These are phyloP conservation scores for Lepus americanus DNA, from an alignment of 2,113 vertebrate genomes.

Conservation along the genomic window DNA sequence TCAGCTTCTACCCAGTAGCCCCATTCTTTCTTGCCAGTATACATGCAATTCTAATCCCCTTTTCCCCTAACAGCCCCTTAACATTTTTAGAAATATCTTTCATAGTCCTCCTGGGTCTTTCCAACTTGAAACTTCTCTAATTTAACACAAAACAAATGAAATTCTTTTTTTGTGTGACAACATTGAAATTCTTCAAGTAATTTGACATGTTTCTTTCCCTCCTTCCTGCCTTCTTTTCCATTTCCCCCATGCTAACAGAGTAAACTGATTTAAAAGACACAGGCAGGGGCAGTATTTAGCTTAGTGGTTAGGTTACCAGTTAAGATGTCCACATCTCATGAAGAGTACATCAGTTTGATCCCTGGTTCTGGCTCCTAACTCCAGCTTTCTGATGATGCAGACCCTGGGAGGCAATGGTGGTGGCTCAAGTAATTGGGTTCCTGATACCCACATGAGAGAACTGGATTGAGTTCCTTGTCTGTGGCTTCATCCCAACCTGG, in stretches of 20 bases:
- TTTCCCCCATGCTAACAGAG: background rate
- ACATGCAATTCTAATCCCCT: background rate
- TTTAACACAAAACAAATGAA: background rate
- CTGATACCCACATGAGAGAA: too few relatives aligned
- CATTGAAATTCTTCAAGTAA: background rate
- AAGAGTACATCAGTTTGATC: too few relatives aligned
- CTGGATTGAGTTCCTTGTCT: too few relatives aligned
- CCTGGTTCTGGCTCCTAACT: too few relatives aligned
- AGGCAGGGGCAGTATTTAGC: background rate
- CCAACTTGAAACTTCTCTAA: background rate
- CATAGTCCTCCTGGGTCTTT: background rate
- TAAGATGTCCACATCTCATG: too few relatives aligned
- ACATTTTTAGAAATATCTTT: background rate
- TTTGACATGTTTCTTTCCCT: background rate
- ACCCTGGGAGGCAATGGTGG: too few relatives aligned
- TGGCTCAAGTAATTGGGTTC: too few relatives aligned
- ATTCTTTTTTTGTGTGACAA: background rate
- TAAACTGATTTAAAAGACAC: background rate
- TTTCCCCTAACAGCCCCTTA: background rate
- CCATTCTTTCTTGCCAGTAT: background rate
- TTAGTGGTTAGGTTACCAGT: too few relatives aligned
- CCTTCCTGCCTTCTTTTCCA: too few relatives aligned
- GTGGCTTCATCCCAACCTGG: too few relatives aligned
- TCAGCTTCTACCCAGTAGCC: background rate
- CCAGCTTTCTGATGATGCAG: too few relatives aligned